Conservation (phyloP, 2,797 vertebrate genomes). For the Hozukius guyotensis region DNA sequence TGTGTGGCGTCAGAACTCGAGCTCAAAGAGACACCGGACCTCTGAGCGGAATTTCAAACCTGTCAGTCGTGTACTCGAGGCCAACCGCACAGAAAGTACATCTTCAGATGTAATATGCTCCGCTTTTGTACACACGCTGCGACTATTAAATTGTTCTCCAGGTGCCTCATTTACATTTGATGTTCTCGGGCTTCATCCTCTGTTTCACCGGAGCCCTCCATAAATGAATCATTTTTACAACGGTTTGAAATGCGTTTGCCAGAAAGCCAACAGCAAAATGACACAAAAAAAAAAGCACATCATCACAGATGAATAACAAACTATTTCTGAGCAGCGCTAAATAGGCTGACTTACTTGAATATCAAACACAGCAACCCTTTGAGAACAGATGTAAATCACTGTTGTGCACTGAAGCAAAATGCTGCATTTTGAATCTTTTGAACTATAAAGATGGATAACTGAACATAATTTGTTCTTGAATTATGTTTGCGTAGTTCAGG, state of each 20-base stretch:
- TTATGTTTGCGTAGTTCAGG: not conserved
- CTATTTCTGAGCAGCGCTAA: conserved; percentile 16
- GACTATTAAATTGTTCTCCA: conserved; percentile 28
- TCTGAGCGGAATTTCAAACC: conserved; percentile 30
- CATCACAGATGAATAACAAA: conserved; percentile 27
- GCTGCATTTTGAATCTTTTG: conserved; percentile 18
- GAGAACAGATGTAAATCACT: conserved; percentile 23
- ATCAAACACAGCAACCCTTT: conserved; percentile 12
- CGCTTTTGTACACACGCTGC: not conserved
- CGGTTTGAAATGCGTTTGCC: conserved; percentile 8
- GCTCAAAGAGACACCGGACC: conserved; percentile 39
- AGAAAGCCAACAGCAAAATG: conserved; percentile 1
- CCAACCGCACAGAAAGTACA: conserved; percentile 18
- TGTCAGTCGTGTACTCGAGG: conserved; percentile 22
- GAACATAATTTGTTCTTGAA: not conserved
- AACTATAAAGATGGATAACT: not conserved
- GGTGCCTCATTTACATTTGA: conserved; percentile 24
- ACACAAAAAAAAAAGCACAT: not conserved
- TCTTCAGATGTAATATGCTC: conserved; percentile 30
- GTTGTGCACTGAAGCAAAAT: conserved; percentile 10
- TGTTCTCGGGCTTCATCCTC: not conserved
- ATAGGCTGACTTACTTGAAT: conserved; percentile 25
- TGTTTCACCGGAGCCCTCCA: not conserved
- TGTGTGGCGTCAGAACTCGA: conserved; percentile 35
- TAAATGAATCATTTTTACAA: conserved; percentile 14